Conservation (phyloP, 1,140 invertebrate genomes). For the Procambarus clarkii region DNA sequence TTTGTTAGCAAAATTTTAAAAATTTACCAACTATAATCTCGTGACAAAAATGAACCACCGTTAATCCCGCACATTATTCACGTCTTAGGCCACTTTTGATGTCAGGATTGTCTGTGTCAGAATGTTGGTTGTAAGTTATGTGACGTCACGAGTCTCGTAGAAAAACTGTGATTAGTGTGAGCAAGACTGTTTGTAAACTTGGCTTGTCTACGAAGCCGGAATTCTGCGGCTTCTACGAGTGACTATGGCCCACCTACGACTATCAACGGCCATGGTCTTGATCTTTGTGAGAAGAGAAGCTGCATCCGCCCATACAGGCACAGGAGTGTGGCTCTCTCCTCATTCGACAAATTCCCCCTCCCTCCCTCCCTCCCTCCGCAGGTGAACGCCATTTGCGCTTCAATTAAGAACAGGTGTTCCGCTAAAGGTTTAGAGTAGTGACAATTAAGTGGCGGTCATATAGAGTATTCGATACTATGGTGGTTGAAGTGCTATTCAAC, state of each 20-base stretch:
- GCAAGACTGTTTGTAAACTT: slow-evolving; percentile 52
- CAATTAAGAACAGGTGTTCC: neutral
- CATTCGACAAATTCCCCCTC: neutral
- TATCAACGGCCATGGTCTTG: neutral
- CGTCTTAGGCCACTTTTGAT: neutral
- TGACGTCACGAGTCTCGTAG: slow-evolving; percentile 35
- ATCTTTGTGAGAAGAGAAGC: neutral
- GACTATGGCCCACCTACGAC: neutral
- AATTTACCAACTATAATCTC: no score
- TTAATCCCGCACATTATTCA: neutral
- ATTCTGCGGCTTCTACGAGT: slow-evolving; percentile 7
- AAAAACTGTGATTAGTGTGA: slow-evolving; percentile 60
- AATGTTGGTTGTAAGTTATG: slow-evolving; percentile 38
- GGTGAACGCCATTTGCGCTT: neutral
- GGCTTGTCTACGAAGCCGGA: slow-evolving; percentile 23
- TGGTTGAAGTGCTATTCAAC: no score
- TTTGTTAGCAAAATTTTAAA: no score
- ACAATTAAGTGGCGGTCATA: neutral
- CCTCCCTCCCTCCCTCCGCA: no score
- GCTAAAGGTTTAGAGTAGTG: neutral
- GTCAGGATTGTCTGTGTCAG: slow-evolving; percentile 32
- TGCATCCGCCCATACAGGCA: neutral
- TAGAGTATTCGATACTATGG: neutral
- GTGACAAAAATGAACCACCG: neutral
- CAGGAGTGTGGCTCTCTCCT: neutral